These are phyloP conservation scores for Acrossocheilus fasciatus DNA, from an alignment of 2,797 vertebrate species.

Conservation along the genomic window DNA sequence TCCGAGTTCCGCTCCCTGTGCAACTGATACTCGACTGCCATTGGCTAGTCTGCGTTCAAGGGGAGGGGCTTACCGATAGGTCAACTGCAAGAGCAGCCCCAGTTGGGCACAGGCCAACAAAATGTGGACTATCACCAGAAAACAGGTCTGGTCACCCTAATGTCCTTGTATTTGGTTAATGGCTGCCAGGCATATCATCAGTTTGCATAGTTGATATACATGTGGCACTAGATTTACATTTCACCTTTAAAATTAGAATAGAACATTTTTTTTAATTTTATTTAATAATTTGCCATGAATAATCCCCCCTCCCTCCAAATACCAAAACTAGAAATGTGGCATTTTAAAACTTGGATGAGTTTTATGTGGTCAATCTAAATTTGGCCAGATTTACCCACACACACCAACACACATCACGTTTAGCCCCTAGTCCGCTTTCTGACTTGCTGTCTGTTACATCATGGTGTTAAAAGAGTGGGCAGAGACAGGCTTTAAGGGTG, in stretches of 20 bases:
- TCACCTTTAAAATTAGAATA: not conserved
- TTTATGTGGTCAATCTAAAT: not conserved
- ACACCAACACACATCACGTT: not conserved
- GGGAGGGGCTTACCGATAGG: too few relatives aligned
- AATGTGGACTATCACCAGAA: not conserved
- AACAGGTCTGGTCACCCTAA: not conserved
- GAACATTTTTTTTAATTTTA: not conserved
- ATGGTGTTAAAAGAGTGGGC: constrained; percentile 67
- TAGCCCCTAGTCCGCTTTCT: not conserved
- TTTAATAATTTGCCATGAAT: not conserved
- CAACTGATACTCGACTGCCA: too few relatives aligned
- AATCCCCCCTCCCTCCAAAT: too few relatives aligned
- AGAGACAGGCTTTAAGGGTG: constrained; percentile 30
- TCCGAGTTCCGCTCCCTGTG: too few relatives aligned
- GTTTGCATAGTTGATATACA: constrained; percentile 5
- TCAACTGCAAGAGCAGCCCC: not conserved
- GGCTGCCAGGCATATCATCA: not conserved
- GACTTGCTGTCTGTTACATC: constrained; percentile 73
- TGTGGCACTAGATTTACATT: not conserved
- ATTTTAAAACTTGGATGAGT: not conserved
- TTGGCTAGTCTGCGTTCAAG: too few relatives aligned
- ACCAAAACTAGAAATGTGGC: not conserved
- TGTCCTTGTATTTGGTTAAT: not conserved
- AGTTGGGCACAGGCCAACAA: not conserved
- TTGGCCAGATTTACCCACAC: not conserved